Conservation (phyloP, 2,113 vertebrate genomes). For the Patagioenas fasciata region DNA sequence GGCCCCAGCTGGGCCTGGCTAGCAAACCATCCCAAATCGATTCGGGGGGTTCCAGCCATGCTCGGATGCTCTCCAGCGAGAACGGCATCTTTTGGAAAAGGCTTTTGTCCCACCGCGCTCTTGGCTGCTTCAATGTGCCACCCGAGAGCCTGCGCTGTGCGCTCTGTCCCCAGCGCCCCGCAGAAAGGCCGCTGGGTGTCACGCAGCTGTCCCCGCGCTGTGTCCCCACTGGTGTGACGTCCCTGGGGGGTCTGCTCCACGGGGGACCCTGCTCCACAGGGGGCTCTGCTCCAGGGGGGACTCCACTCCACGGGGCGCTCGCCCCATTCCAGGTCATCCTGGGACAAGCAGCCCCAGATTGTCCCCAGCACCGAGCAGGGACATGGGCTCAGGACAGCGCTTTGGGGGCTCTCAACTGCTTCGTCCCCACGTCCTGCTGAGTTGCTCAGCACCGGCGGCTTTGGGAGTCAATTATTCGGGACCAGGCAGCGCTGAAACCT, state of each 20-base stretch:
- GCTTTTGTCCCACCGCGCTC: not conserved
- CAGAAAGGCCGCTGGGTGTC: not conserved
- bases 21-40: not conserved
- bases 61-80: not conserved
- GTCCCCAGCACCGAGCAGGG: not conserved
- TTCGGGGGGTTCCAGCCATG: accelerated
- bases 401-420: not conserved
- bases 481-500: not conserved
- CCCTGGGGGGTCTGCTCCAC: too few relatives aligned
- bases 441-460: not conserved
- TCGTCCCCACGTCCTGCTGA: not conserved
- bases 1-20: not conserved
- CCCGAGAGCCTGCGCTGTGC: not conserved
- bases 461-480: not conserved
- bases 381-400: not conserved
- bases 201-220: not conserved
- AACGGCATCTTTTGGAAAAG: accelerated
- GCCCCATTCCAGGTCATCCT: not conserved
- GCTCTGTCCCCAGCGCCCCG: not conserved
- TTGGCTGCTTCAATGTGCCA: not conserved
- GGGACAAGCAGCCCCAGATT: not conserved
- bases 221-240: not conserved
- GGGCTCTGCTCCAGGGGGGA: too few relatives aligned
- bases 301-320: not conserved
- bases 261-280: too few relatives aligned